These are phyloP conservation scores for Chloroceryle inda DNA, from an alignment of 2,797 vertebrate species.

Conservation along the genomic window DNA sequence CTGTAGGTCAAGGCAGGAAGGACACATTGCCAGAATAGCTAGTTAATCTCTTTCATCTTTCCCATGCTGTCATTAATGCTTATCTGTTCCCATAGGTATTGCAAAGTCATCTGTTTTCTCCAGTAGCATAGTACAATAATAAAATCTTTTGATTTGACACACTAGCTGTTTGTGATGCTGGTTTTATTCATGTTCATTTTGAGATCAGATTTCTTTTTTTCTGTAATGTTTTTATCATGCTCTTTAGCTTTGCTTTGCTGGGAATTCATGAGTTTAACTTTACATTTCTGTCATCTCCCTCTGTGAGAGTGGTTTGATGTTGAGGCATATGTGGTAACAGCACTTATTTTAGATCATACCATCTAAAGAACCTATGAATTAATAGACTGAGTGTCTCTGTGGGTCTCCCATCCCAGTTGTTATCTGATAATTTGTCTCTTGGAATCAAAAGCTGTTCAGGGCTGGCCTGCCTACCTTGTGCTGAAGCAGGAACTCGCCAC, in stretches of 20 bases:
- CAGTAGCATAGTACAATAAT: background rate
- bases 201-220: background rate
- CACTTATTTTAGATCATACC: background rate
- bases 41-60: constrained; percentile 64
- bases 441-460: background rate
- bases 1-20: constrained; percentile 54
- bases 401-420: background rate
- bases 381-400: background rate
- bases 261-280: background rate
- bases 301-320: background rate
- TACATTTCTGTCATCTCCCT: background rate
- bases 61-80: constrained; percentile 55
- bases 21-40: constrained; percentile 45
- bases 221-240: background rate
- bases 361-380: background rate
- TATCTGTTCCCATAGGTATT: constrained; percentile 58
- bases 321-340: fast-evolving
- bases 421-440: background rate
- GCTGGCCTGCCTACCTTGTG: background rate
- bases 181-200: background rate
- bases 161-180: background rate
- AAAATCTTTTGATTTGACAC: constrained; percentile 20
- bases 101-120: constrained; percentile 48
- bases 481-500: background rate
- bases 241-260: background rate